Conservation (phyloP, 2,797 vertebrate species). For the Prunella strophiata region DNA sequence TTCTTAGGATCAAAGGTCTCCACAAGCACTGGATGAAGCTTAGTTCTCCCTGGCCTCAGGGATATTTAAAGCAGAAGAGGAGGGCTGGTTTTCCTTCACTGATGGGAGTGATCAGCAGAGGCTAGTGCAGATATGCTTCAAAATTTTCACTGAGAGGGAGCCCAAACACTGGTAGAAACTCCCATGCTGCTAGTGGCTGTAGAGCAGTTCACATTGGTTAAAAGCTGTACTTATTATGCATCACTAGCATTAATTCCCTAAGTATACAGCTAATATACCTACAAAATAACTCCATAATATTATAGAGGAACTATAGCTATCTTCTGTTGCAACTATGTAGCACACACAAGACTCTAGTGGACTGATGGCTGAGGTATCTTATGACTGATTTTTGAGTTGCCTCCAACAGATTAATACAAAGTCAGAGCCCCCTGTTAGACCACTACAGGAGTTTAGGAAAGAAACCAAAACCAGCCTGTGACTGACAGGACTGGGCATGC, state of each 20-base stretch:
- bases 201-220: not conserved
- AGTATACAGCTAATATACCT: not conserved
- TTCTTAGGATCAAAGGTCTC: not conserved
- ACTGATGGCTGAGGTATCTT: not conserved
- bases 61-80: not conserved
- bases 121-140: not conserved
- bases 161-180: not conserved
- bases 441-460: not conserved
- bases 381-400: not conserved
- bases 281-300: not conserved
- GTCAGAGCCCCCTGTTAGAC: not conserved
- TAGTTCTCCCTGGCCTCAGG: fast-evolving
- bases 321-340: not conserved
- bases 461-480: not conserved
- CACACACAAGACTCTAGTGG: not conserved
- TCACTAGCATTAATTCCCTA: not conserved
- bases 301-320: not conserved
- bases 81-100: not conserved
- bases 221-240: not conserved
- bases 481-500: not conserved
- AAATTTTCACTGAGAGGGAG: not conserved
- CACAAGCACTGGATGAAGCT: not conserved
- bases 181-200: not conserved
- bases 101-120: not conserved
- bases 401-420: not conserved